Percentiles rank a stretch among this genome's conserved stretches.
Conservation (phyloP, 2,113 vertebrate genomes). For the Stegostoma tigrinum region DNA sequence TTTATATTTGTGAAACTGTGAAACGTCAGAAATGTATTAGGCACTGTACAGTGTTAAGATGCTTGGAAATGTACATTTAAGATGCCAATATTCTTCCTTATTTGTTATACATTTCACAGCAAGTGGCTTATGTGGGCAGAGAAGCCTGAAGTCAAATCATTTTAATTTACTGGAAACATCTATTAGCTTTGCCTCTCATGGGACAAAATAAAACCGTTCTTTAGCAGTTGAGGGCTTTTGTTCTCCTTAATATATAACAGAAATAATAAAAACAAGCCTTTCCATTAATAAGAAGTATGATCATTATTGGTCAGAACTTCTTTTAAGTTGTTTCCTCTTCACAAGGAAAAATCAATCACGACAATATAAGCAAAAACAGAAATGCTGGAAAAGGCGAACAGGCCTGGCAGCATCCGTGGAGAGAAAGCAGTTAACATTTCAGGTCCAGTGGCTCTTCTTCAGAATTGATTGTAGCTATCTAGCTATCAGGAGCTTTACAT, state of each 20-base stretch:
- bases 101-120: constrained; percentile 22
- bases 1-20: background rate
- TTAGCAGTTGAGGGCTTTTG: constrained; percentile 12
- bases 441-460: too few species aligned
- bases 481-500: too few species aligned
- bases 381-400: too few species aligned
- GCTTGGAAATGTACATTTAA: background rate
- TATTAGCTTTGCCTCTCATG: background rate
- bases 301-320: background rate
- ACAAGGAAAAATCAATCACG: background rate
- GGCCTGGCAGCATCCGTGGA: too few species aligned
- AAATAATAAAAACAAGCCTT: background rate
- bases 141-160: constrained; percentile 27
- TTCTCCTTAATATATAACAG: background rate
- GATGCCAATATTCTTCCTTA: background rate
- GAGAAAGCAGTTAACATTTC: too few species aligned
- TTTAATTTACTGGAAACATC: constrained; percentile 23
- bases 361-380: background rate
- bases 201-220: background rate
- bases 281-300: constrained; percentile 13
- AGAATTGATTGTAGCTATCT: too few species aligned
- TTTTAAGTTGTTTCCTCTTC: background rate
- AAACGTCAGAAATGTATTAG: background rate
- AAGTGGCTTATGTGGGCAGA: background rate
- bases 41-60: background rate